Evolutionary conservation across 1,140 invertebrate genomes (phyloP).

Genomic region (Drosophila oshimai): DNA sequence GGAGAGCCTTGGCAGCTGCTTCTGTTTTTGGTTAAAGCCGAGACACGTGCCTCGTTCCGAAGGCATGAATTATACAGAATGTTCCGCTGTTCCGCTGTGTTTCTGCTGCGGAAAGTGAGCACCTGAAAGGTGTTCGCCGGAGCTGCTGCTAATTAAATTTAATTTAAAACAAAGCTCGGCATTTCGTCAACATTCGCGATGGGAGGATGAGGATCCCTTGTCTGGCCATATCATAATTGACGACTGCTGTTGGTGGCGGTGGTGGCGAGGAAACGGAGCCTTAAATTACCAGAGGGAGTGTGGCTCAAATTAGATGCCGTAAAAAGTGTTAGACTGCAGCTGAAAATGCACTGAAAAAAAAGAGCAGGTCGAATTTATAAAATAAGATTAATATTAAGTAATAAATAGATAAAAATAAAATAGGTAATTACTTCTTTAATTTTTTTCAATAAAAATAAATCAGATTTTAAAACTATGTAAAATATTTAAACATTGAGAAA

Average conservation of each 20-base stretch:
- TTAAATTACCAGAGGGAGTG: conserved; percentile 49
- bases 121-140: conserved; percentile 48
- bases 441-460: too few relatives aligned
- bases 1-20: conserved; percentile 4
- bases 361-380: too few relatives aligned
- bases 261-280: conserved; percentile 37
- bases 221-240: conserved; percentile 48
- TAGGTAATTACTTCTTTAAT: too few relatives aligned
- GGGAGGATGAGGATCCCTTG: not conserved
- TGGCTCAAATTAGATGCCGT: conserved; percentile 59
- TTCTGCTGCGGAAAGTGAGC: not conserved
- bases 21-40: conserved; percentile 21
- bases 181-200: conserved; percentile 55
- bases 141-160: conserved; percentile 75
- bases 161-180: conserved; percentile 72
- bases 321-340: conserved; percentile 52
- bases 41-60: conserved; percentile 29
- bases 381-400: too few relatives aligned
- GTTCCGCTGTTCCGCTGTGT: conserved; percentile 5
- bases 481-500: too few relatives aligned
- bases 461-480: too few relatives aligned
- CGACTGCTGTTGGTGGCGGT: conserved; percentile 26
- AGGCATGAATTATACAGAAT: conserved; percentile 38
- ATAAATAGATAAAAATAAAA: too few relatives aligned
- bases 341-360: not conserved